These are phyloP conservation scores for Apostichopus californicus DNA, from an alignment of 35 echinoderm and acorn worm species.

Conservation along the genomic window DNA sequence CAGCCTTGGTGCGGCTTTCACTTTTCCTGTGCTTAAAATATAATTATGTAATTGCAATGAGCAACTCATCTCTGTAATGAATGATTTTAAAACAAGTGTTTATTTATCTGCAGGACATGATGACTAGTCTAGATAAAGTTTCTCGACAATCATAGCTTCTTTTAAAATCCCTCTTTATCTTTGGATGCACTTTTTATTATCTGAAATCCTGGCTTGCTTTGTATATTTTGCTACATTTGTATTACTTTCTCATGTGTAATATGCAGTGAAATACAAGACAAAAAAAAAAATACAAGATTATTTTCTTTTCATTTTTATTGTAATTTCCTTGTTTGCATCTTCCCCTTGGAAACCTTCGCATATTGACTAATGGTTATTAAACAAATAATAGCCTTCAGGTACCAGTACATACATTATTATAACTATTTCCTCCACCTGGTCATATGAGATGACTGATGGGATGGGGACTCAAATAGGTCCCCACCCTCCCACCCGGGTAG, in stretches of 20 bases:
- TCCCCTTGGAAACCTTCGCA: background rate
- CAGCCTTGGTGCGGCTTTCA: background rate
- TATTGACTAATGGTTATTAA: background rate
- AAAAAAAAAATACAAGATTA: background rate
- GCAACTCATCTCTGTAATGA: background rate
- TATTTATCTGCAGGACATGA: background rate
- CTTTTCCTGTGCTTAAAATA: background rate
- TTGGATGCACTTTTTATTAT: constrained; percentile 3
- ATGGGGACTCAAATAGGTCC: too few relatives aligned
- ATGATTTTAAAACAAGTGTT: background rate
- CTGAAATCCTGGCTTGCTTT: constrained; percentile 43
- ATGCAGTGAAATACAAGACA: constrained; percentile 33
- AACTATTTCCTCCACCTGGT: too few relatives aligned
- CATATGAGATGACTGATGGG: too few relatives aligned
- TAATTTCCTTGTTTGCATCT: background rate
- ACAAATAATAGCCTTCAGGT: background rate
- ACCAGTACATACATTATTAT: background rate
- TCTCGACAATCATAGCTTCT: background rate
- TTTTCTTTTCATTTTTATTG: background rate
- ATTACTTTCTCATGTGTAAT: constrained; percentile 27
- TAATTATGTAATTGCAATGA: background rate
- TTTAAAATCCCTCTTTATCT: constrained; percentile 21
- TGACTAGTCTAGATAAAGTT: background rate
- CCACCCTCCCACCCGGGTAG: too few relatives aligned
- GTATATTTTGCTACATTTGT: constrained; percentile 20